Percentiles rank a stretch among this genome's conserved stretches.
These are phyloP conservation scores for Agrotis exclamationis DNA, from an alignment of 2,888 invertebrate genomes.

Conservation along the genomic window DNA sequence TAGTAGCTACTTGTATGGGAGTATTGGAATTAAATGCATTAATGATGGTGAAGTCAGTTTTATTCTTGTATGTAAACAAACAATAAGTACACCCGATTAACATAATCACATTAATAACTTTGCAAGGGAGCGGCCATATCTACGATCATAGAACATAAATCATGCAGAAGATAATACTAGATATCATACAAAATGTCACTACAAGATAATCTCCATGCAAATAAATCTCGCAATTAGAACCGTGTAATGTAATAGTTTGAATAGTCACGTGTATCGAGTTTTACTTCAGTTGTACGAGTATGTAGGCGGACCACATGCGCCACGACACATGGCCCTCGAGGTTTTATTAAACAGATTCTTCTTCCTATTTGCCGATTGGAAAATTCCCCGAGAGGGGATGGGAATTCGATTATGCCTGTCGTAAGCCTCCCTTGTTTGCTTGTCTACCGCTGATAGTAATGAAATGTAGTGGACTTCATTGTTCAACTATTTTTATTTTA, in stretches of 20 bases:
- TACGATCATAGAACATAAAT: conserved; percentile 38
- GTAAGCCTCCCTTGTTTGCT: conserved; percentile 75
- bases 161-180: conserved; percentile 7
- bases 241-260: conserved; percentile 42
- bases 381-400: conserved; percentile 74
- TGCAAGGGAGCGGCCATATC: conserved; percentile 29
- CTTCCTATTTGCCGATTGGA: conserved; percentile 79
- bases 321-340: conserved; percentile 63
- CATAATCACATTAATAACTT: conserved; percentile 48
- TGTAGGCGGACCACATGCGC: conserved; percentile 56
- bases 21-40: background rate
- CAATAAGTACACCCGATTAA: conserved; percentile 31
- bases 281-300: conserved; percentile 48
- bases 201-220: conserved; percentile 44
- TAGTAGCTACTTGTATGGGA: background rate
- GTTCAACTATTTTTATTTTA: conserved; percentile 25
- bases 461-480: conserved; percentile 52
- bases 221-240: conserved; percentile 45
- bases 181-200: conserved; percentile 30
- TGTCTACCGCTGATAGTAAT: conserved; percentile 67
- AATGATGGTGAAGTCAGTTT: conserved; percentile 21
- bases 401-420: conserved; percentile 81
- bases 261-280: conserved; percentile 60
- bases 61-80: conserved; percentile 38
- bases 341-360: conserved; percentile 79